phyloP scores from a whole-genome alignment of 2,888 invertebrate species.

The Drosophila helvetica region DNA sequence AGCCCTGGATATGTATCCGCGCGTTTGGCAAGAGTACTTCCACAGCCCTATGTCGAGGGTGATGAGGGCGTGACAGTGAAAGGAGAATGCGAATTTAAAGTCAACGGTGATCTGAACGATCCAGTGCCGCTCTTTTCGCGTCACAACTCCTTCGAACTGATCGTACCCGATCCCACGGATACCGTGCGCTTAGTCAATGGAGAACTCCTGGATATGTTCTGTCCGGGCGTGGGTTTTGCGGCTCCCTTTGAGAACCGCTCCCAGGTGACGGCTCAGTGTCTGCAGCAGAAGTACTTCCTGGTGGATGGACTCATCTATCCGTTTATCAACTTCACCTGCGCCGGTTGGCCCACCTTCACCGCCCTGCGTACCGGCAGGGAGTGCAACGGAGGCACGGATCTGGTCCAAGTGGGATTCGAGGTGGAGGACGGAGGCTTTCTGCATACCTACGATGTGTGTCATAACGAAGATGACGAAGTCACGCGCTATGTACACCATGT shows the following conservation, averaged over 20 bases:
- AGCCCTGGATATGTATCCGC: slow-evolving; percentile 11
- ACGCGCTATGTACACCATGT: slow-evolving; percentile 83
- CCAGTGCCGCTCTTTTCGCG: slow-evolving; percentile 87
- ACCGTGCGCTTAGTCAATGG: slow-evolving; percentile 72
- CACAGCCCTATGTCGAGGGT: slow-evolving; percentile 40
- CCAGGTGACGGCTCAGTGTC: slow-evolving; percentile 75
- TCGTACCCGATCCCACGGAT: slow-evolving; percentile 74
- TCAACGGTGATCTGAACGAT: slow-evolving; percentile 81
- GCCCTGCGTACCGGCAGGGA: slow-evolving; percentile 71
- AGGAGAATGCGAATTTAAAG: slow-evolving; percentile 71
- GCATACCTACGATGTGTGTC: slow-evolving; percentile 83
- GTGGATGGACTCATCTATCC: slow-evolving; percentile 68
- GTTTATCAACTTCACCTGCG: slow-evolving; percentile 81
- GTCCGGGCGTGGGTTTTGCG: slow-evolving; percentile 70
- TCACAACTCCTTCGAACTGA: slow-evolving; percentile 76
- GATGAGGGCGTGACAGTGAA: slow-evolving; percentile 61
- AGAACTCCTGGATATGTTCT: slow-evolving; percentile 79
- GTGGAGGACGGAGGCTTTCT: slow-evolving; percentile 79
- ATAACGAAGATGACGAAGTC: slow-evolving; percentile 80
- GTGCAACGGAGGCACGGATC: slow-evolving; percentile 79
- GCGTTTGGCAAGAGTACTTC: slow-evolving; percentile 54
- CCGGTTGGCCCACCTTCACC: slow-evolving; percentile 68
- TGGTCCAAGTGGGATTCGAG: slow-evolving; percentile 83
- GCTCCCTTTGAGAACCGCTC: slow-evolving; percentile 57
- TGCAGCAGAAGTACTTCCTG: slow-evolving; percentile 73